phyloP scores from a whole-genome alignment of 1,140 invertebrate species.

The Tetragnatha versicolor region DNA sequence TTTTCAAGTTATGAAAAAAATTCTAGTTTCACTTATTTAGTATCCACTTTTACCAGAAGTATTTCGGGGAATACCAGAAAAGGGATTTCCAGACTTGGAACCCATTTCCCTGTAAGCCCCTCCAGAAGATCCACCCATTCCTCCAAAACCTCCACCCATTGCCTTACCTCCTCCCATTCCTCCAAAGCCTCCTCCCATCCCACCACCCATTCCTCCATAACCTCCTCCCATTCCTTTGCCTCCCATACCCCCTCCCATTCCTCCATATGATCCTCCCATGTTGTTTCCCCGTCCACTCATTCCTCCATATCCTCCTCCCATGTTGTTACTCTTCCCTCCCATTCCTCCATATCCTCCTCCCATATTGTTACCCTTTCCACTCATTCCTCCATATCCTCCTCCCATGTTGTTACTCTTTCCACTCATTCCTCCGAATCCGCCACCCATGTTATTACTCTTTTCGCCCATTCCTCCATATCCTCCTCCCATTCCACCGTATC shows the following conservation, averaged over 20 bases:
- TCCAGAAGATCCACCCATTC: background rate
- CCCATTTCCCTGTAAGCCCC: background rate
- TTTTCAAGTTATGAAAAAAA: too few species aligned
- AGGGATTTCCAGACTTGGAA: background rate
- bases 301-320: background rate
- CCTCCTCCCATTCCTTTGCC: background rate
- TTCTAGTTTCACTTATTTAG: too few species aligned
- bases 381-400: background rate
- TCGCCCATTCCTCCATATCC: too few species aligned
- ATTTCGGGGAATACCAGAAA: background rate
- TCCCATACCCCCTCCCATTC: background rate
- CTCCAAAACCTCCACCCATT: background rate
- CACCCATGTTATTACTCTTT: too few species aligned
- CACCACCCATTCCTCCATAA: background rate
- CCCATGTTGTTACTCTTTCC: too few species aligned
- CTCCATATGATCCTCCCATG: background rate
- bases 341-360: background rate
- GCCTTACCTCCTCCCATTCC: background rate
- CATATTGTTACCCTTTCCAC: background rate
- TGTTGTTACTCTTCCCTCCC: background rate
- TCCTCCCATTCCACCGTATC: background rate
- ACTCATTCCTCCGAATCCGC: background rate
- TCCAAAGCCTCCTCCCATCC: conserved; percentile 5
- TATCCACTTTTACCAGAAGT: too few species aligned
- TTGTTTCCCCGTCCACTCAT: background rate